phyloP scores from a whole-genome alignment of 1,140 invertebrate genomes.

The Sesamia nonagrioides region DNA sequence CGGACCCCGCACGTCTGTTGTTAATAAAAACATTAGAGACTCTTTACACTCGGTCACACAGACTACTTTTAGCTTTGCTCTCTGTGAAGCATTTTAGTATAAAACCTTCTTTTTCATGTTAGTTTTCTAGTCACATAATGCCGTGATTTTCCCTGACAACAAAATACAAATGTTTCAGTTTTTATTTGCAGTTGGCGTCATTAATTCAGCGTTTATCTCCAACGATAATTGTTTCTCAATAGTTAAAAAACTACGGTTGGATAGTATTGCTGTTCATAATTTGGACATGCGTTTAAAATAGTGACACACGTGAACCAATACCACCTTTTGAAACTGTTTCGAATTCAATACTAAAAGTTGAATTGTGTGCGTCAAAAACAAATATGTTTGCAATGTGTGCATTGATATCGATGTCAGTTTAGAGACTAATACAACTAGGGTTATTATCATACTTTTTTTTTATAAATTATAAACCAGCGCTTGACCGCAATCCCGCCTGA shows the following conservation, averaged over 20 bases:
- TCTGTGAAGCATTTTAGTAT: not conserved
- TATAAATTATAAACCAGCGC: too few relatives aligned
- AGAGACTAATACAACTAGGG: too few relatives aligned
- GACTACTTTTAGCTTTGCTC: not conserved
- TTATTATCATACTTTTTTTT: too few relatives aligned
- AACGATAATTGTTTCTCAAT: conserved; percentile 13
- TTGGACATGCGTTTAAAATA: conserved; percentile 13
- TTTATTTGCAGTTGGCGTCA: not conserved
- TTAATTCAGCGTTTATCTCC: conserved; percentile 4
- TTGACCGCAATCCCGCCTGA: too few relatives aligned
- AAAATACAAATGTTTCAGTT: not conserved
- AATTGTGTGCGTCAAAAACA: too few relatives aligned
- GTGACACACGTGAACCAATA: too few relatives aligned
- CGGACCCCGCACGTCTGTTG: not conserved
- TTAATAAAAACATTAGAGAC: conserved; percentile 23
- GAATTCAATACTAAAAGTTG: too few relatives aligned
- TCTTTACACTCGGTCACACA: not conserved
- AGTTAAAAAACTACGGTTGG: not conserved
- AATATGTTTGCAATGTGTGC: too few relatives aligned
- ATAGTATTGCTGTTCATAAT: not conserved
- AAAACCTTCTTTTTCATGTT: not conserved
- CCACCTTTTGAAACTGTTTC: too few relatives aligned
- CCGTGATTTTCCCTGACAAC: not conserved
- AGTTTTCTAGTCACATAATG: not conserved
- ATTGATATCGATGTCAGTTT: too few relatives aligned